phyloP scores from a whole-genome alignment of 2,797 vertebrate genomes.

The Enteromius thamalakanensis region DNA sequence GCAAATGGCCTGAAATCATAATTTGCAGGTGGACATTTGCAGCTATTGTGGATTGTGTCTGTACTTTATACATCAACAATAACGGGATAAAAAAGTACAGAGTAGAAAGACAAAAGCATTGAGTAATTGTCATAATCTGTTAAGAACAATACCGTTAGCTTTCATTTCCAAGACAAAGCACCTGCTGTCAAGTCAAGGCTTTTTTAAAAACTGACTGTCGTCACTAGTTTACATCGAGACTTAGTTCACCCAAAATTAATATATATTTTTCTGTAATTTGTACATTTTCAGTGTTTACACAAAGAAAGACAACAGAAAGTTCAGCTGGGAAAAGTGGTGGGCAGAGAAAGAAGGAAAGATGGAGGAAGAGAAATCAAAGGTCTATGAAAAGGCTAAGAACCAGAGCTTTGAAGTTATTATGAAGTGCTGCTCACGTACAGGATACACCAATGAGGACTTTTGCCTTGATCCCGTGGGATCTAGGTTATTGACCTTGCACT shows the following conservation, averaged over 20 bases:
- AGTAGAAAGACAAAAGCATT: neutral
- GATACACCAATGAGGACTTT: constrained; percentile 35
- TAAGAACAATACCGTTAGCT: neutral
- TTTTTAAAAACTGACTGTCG: neutral
- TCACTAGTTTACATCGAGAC: neutral
- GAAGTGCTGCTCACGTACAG: constrained; percentile 40
- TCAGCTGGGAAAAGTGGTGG: constrained; percentile 6
- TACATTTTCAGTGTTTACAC: neutral
- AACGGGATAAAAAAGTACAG: neutral
- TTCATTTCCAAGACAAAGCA: constrained; percentile 6
- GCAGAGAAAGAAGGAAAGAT: neutral
- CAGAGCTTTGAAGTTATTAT: constrained; percentile 16
- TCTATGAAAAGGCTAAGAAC: constrained; percentile 23
- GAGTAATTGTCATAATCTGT: neutral
- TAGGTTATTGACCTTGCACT: constrained; percentile 28
- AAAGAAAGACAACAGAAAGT: constrained; percentile 1
- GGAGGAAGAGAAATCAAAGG: constrained; percentile 24
- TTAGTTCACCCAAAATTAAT: neutral
- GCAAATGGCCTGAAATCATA: constrained; percentile 18
- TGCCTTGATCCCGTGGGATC: constrained; percentile 41
- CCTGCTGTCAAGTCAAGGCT: neutral
- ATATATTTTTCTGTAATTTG: neutral
- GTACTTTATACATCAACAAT: neutral
- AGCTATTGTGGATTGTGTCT: neutral
- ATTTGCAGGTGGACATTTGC: neutral